Conservation (phyloP, 2,888 invertebrate species). For the Drosophila gaucha region DNA sequence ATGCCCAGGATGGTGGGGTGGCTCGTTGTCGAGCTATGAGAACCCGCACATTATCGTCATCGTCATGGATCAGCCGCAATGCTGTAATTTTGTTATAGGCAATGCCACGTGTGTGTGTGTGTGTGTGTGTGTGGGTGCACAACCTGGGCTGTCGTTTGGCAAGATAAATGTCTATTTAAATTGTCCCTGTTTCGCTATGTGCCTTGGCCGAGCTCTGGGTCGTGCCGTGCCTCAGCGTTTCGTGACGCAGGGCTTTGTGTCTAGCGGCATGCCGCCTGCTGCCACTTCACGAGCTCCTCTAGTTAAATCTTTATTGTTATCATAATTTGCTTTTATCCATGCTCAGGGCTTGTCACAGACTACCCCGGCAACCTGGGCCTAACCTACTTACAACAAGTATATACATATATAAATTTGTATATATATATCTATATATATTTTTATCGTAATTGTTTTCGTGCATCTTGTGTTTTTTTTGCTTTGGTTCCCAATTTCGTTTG, state of each 20-base stretch:
- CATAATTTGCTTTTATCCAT: conserved; percentile 81
- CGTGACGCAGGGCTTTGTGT: conserved; percentile 52
- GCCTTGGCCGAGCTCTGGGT: conserved; percentile 30
- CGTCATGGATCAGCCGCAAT: conserved; percentile 78
- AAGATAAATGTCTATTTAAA: conserved; percentile 80
- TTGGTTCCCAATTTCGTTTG: conserved; percentile 36
- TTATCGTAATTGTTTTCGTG: conserved; percentile 80
- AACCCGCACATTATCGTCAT: conserved; percentile 68
- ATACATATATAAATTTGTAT: conserved; percentile 8
- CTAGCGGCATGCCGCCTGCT: conserved; percentile 71
- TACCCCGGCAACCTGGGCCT: conserved; percentile 45
- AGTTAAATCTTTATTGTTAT: conserved; percentile 81
- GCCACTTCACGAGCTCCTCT: conserved; percentile 72
- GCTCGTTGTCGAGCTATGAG: conserved; percentile 30
- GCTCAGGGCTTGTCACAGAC: conserved; percentile 69
- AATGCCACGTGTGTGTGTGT: conserved; percentile 43
- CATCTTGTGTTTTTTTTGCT: conserved; percentile 45
- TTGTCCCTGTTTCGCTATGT: conserved; percentile 73
- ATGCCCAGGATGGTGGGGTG: neutral
- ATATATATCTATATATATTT: conserved; percentile 46
- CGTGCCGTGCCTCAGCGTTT: conserved; percentile 8
- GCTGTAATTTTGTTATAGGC: conserved; percentile 76
- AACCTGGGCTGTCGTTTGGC: conserved; percentile 68
- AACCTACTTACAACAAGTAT: conserved; percentile 45
- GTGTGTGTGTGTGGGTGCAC: conserved; percentile 40